phyloP scores from a whole-genome alignment of 2,888 invertebrate genomes.

The Drosophila rubida region DNA sequence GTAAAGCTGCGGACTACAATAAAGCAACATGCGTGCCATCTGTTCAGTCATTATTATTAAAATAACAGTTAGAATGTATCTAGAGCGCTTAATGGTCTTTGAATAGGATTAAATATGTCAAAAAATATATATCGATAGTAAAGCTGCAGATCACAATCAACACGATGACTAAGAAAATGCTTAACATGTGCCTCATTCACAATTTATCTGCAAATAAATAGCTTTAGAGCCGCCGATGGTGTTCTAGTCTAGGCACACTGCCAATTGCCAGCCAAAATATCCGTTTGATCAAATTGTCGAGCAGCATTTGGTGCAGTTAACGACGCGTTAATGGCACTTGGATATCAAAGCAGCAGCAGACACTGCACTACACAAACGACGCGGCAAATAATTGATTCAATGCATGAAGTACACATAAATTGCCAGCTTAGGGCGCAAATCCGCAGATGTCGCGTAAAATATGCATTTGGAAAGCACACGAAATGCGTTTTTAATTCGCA shows the following conservation, averaged over 20 bases:
- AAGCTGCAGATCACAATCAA: too few relatives aligned
- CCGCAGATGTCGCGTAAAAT: slow-evolving; percentile 41
- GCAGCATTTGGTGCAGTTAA: too few relatives aligned
- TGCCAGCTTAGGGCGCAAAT: slow-evolving; percentile 6
- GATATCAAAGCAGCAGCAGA: slow-evolving; percentile 15
- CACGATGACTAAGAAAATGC: too few relatives aligned
- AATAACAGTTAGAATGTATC: too few relatives aligned
- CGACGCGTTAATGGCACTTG: slow-evolving; percentile 56
- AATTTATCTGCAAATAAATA: slow-evolving; percentile 18
- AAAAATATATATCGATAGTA: too few relatives aligned
- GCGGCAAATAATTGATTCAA: slow-evolving; percentile 1
- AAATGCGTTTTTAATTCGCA: slow-evolving; percentile 52
- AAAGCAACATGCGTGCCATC: too few relatives aligned
- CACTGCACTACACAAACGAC: not conserved
- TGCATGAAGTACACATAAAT: not conserved
- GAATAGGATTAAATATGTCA: too few relatives aligned
- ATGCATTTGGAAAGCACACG: slow-evolving; percentile 24
- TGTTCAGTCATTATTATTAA: too few relatives aligned
- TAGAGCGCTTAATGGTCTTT: too few relatives aligned
- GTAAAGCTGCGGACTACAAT: too few relatives aligned
- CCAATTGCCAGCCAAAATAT: slow-evolving; percentile 37
- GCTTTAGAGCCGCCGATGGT: slow-evolving; percentile 42
- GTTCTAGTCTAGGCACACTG: slow-evolving; percentile 35
- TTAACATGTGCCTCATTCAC: too few relatives aligned
- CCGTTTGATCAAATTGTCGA: slow-evolving; percentile 38